These are phyloP conservation scores for Rotaria magnacalcarata DNA, from an alignment of 2,888 invertebrate genomes.

Conservation along the genomic window DNA sequence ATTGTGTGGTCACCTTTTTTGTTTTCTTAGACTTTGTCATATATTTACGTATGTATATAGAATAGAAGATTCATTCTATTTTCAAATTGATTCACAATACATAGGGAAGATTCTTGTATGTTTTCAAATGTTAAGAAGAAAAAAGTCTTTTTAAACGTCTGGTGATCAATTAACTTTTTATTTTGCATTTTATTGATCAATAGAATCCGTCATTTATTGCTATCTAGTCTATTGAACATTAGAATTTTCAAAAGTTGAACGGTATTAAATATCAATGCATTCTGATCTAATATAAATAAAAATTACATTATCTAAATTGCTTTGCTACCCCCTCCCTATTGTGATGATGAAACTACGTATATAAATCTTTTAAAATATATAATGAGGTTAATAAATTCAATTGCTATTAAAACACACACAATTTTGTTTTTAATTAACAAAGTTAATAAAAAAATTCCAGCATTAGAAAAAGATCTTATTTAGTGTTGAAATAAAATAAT, in stretches of 20 bases:
- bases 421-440: background rate
- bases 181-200: too few relatives aligned
- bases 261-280: background rate
- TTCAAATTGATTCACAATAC: too few relatives aligned
- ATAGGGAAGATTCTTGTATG: too few relatives aligned
- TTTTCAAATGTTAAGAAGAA: background rate
- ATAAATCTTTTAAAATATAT: background rate
- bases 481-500: background rate
- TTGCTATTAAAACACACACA: background rate
- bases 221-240: background rate
- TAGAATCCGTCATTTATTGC: too few relatives aligned
- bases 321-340: background rate
- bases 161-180: too few relatives aligned
- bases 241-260: background rate
- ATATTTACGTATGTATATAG: too few relatives aligned
- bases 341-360: background rate
- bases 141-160: too few relatives aligned
- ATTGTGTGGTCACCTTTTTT: too few relatives aligned
- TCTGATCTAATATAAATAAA: background rate
- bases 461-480: background rate
- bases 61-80: too few relatives aligned
- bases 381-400: background rate
- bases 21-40: too few relatives aligned
- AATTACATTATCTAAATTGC: background rate
- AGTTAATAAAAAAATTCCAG: background rate